Conservation (phyloP, 2,797 vertebrate species). For the Chlorospingus flavigularis region DNA sequence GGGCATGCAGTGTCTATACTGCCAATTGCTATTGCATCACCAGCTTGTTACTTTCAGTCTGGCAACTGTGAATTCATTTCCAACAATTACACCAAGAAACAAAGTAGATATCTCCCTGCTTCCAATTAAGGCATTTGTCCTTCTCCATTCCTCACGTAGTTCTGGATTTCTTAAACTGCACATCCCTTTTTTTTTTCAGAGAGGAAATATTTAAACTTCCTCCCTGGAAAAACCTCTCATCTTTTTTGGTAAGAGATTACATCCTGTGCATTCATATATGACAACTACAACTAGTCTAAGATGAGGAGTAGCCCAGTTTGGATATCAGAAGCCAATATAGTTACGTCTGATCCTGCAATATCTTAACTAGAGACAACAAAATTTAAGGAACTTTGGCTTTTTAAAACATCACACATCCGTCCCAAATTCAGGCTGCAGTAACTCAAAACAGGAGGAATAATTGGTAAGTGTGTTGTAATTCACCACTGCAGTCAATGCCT, state of each 20-base stretch:
- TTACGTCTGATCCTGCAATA: background rate
- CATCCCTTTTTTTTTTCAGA: background rate
- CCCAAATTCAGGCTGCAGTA: background rate
- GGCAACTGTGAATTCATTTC: background rate
- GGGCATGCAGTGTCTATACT: background rate
- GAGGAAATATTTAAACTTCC: background rate
- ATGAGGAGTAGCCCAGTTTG: background rate
- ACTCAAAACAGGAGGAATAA: background rate
- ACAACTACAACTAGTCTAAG: background rate
- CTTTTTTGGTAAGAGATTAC: background rate
- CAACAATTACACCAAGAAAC: background rate
- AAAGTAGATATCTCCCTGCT: background rate
- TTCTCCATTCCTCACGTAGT: background rate
- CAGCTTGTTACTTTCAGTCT: background rate
- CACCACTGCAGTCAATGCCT: background rate
- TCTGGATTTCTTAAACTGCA: background rate
- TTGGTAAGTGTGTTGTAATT: background rate
- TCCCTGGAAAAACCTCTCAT: fast-evolving
- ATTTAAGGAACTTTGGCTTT: background rate
- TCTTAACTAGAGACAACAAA: background rate
- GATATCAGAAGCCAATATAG: background rate
- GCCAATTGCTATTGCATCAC: background rate
- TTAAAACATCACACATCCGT: background rate
- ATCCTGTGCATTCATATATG: background rate
- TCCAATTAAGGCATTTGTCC: background rate